Conservation (phyloP, 2,888 invertebrate genomes). For the Oegoconia quadripuncta region DNA sequence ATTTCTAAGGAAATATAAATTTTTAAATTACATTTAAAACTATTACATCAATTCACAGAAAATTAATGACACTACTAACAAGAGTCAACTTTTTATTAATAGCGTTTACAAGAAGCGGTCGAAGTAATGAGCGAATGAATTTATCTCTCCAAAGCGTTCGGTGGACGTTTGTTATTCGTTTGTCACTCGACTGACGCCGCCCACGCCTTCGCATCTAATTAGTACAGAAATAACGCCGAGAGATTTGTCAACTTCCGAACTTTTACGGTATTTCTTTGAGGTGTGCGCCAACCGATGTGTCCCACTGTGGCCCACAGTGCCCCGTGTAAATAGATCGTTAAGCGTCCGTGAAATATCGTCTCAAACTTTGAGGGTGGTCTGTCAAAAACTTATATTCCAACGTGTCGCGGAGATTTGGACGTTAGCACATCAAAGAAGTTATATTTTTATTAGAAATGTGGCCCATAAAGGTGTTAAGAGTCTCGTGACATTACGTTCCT, state of each 20-base stretch:
- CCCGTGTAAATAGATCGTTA: conserved; percentile 66
- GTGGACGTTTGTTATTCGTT: conserved; percentile 37
- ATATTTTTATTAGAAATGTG: no score
- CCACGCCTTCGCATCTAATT: conserved; percentile 68
- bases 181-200: conserved; percentile 52
- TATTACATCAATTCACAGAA: not conserved
- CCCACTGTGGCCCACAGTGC: conserved; percentile 35
- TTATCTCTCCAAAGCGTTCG: conserved; percentile 36
- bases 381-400: not conserved
- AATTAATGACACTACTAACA: conserved; percentile 19
- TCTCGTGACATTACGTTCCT: no score
- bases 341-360: conserved; percentile 63
- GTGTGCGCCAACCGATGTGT: conserved; percentile 38
- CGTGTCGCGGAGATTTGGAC: not conserved
- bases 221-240: conserved; percentile 72
- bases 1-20: not conserved
- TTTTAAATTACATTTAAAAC: not conserved
- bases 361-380: conserved; percentile 57
- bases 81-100: conserved; percentile 27
- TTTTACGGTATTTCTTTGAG: conserved; percentile 68
- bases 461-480: no score
- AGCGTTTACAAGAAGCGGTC: conserved; percentile 15
- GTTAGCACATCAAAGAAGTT: not conserved
- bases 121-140: conserved; percentile 41
- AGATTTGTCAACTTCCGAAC: conserved; percentile 77